Evolutionary conservation across 2,888 invertebrate genomes (phyloP).

Genomic region (Scrobipalpa atriplicella): DNA sequence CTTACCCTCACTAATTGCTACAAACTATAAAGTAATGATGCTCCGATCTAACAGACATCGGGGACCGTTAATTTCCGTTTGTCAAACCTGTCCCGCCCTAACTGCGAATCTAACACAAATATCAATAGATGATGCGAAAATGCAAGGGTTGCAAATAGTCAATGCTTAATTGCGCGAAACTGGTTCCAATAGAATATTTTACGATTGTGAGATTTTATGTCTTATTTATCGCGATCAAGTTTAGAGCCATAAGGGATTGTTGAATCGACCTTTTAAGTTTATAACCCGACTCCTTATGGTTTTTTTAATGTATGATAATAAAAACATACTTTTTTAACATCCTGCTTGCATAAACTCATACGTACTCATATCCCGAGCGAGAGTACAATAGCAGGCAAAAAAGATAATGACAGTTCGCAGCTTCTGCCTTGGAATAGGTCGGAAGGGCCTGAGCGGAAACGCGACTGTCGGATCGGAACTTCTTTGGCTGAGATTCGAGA

Average conservation of each 20-base stretch:
- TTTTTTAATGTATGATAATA: constrained; percentile 27
- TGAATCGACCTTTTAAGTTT: constrained; percentile 31
- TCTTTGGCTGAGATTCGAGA: constrained; percentile 48
- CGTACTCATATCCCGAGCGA: neutral
- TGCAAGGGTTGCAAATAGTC: constrained; percentile 78
- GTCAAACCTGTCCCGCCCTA: constrained; percentile 69
- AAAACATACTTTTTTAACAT: constrained; percentile 14
- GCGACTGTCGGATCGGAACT: constrained; percentile 25
- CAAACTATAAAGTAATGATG: constrained; percentile 49
- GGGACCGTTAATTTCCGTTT: constrained; percentile 79
- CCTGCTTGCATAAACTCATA: constrained; percentile 15
- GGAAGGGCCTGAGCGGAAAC: constrained; percentile 58
- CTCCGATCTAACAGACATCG: constrained; percentile 66
- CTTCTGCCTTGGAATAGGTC: constrained; percentile 40
- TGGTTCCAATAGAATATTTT: constrained; percentile 56
- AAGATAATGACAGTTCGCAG: constrained; percentile 27
- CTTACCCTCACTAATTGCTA: constrained; percentile 74
- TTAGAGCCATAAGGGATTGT: constrained; percentile 36
- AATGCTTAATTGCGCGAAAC: constrained; percentile 70
- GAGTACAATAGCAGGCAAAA: constrained; percentile 28
- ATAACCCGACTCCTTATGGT: constrained; percentile 12
- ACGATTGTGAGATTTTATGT: constrained; percentile 38
- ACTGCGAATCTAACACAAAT: constrained; percentile 56
- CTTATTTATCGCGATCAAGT: constrained; percentile 47
- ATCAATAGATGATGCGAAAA: constrained; percentile 56